Conservation (phyloP, 2,113 vertebrate species). For the Bufo bufo region DNA sequence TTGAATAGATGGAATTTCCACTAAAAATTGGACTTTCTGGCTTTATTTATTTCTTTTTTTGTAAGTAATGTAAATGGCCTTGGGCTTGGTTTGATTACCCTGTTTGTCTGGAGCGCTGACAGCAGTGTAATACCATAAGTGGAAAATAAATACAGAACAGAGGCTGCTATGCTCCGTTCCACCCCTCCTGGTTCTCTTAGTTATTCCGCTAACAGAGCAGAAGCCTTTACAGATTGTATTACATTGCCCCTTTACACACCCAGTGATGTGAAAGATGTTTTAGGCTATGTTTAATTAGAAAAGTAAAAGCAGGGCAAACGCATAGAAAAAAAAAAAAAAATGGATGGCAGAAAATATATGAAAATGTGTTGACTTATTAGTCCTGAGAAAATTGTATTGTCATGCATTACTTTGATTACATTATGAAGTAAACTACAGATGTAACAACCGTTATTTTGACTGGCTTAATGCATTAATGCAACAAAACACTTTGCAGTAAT, state of each 20-base stretch:
- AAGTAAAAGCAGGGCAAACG: neutral
- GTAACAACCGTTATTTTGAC: too few species aligned
- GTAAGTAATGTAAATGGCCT: conserved; percentile 39
- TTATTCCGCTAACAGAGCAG: neutral
- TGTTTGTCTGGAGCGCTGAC: conserved; percentile 43
- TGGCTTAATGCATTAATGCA: too few species aligned
- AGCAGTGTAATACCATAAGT: conserved; percentile 50
- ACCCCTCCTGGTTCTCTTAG: conserved; percentile 12
- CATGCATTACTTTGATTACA: neutral
- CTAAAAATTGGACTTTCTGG: neutral
- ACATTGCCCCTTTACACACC: conserved; percentile 38
- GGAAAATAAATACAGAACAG: conserved; percentile 45
- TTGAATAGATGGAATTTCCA: neutral
- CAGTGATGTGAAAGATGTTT: conserved; percentile 31
- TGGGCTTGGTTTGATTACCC: conserved; percentile 42
- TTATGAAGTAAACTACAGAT: neutral
- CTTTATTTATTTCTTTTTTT: conserved; percentile 20
- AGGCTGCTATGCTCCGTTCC: neutral
- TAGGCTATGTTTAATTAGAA: conserved; percentile 30
- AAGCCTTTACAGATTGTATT: conserved; percentile 42
- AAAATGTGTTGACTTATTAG: neutral
- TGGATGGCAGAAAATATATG: neutral
- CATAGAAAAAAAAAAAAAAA: neutral
- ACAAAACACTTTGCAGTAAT: too few species aligned
- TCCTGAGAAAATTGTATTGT: neutral